Evolutionary conservation across 2,888 invertebrate species (phyloP).

Genomic region (Epirrhoe tristata): DNA sequence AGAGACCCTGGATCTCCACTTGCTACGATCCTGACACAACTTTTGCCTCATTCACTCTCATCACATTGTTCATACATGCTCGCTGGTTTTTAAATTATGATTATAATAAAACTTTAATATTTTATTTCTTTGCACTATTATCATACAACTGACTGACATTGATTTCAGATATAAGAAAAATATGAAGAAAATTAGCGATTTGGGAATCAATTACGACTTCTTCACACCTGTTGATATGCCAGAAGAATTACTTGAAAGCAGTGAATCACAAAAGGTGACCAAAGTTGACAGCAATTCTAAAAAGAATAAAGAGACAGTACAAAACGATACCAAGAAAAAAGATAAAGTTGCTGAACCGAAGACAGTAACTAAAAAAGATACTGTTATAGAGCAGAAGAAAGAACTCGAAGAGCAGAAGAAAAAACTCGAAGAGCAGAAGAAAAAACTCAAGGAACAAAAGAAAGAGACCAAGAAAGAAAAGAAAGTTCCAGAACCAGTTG

Average conservation of each 20-base stretch:
- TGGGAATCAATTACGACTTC: conserved; percentile 83
- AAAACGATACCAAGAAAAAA: conserved; percentile 29
- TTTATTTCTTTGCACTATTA: conserved; percentile 2
- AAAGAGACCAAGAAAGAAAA: conserved; percentile 37
- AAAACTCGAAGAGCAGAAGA: conserved; percentile 24
- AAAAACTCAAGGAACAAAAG: conserved; percentile 22
- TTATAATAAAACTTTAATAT: not conserved
- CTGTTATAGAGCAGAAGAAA: conserved; percentile 31
- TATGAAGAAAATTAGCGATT: conserved; percentile 72
- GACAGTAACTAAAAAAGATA: conserved; percentile 32
- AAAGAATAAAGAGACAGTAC: conserved; percentile 34
- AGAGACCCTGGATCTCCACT: too few relatives aligned
- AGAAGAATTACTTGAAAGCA: conserved; percentile 52
- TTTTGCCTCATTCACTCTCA: too few relatives aligned
- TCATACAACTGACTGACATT: not conserved
- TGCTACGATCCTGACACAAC: too few relatives aligned
- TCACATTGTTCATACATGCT: too few relatives aligned
- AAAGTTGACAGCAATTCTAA: conserved; percentile 43
- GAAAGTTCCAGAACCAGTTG: conserved; percentile 39
- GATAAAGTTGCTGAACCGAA: conserved; percentile 25
- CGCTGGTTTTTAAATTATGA: too few relatives aligned
- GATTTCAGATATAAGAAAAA: conserved; percentile 70
- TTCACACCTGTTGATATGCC: conserved; percentile 82
- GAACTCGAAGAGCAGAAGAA: conserved; percentile 24
- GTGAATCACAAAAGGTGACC: conserved; percentile 36